A percentile compares a stretch with the other conserved stretches of the same genome.
phyloP scores from a whole-genome alignment of 2,797 vertebrate genomes.

The Amblyopsis hoosieri region DNA sequence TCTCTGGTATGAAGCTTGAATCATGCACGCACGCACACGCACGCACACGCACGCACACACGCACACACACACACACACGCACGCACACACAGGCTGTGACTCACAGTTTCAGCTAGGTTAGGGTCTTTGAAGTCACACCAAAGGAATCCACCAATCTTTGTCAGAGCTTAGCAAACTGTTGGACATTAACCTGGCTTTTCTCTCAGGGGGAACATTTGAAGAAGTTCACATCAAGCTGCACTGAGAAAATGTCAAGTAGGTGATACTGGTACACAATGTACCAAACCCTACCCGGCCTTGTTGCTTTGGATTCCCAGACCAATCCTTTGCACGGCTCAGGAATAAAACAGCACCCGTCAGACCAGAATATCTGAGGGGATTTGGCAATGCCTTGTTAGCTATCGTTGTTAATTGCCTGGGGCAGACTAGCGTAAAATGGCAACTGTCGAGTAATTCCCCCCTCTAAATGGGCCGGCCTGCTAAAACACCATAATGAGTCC shows the following conservation, averaged over 20 bases:
- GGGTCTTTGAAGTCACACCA: slow-evolving; percentile 51
- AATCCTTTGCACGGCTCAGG: neutral
- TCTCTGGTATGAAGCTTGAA: slow-evolving; percentile 59
- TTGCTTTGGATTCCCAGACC: slow-evolving; percentile 9
- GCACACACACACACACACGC: slow-evolving; percentile 25
- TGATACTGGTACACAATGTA: slow-evolving; percentile 9
- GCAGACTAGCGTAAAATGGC: slow-evolving; percentile 41
- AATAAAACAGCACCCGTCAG: neutral
- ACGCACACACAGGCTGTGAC: slow-evolving; percentile 38
- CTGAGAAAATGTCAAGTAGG: slow-evolving; percentile 2
- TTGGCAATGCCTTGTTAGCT: slow-evolving; percentile 38
- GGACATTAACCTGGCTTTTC: slow-evolving; percentile 13
- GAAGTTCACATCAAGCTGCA: neutral
- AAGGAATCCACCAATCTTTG: slow-evolving; percentile 38
- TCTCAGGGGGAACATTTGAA: slow-evolving; percentile 11
- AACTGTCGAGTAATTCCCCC: slow-evolving; percentile 40
- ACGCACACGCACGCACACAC: neutral
- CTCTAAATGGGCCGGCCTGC: slow-evolving; percentile 36
- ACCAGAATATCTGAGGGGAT: slow-evolving; percentile 20
- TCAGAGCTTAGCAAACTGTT: slow-evolving; percentile 34
- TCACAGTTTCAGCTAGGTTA: slow-evolving; percentile 49
- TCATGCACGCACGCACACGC: neutral
- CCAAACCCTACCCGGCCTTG: slow-evolving; percentile 13
- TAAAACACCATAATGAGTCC: slow-evolving; percentile 50
- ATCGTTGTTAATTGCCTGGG: slow-evolving; percentile 30